Percentiles rank a stretch among this genome's conserved stretches.
Evolutionary conservation across 2,888 invertebrate species (phyloP).

Genomic region (Polietes domitor): DNA sequence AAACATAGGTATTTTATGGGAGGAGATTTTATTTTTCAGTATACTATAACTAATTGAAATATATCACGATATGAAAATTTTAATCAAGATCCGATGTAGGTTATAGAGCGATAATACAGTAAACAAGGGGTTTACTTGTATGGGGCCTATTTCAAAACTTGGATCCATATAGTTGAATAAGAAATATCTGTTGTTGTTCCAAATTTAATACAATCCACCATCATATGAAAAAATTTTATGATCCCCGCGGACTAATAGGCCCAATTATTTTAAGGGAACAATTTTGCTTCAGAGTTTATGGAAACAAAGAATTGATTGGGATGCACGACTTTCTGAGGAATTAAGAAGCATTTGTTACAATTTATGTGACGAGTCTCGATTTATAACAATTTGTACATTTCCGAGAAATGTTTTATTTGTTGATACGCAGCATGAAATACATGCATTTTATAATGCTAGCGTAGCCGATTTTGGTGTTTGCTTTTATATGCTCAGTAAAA

Average conservation of each 20-base stretch:
- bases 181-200: too few relatives aligned
- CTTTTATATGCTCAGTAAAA: conserved; percentile 19
- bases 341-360: conserved; percentile 29
- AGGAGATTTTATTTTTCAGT: too few relatives aligned
- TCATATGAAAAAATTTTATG: conserved; percentile 45
- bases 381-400: conserved; percentile 26
- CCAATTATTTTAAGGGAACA: conserved; percentile 44
- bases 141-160: too few relatives aligned
- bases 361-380: conserved; percentile 24
- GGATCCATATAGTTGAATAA: too few relatives aligned
- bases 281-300: conserved; percentile 47
- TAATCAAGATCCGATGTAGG: too few relatives aligned
- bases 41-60: too few relatives aligned
- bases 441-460: conserved; percentile 51
- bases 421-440: conserved; percentile 37
- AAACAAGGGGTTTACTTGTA: too few relatives aligned
- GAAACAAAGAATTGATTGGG: conserved; percentile 51
- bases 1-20: too few relatives aligned
- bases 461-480: conserved; percentile 39
- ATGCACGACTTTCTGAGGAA: conserved; percentile 27
- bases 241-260: conserved; percentile 48
- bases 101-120: too few relatives aligned
- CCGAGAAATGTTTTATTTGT: conserved; percentile 24
- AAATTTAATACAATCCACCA: too few relatives aligned
- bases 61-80: too few relatives aligned